Conservation (phyloP, 2,113 vertebrate species). For the Petrocephalus zakoni region DNA sequence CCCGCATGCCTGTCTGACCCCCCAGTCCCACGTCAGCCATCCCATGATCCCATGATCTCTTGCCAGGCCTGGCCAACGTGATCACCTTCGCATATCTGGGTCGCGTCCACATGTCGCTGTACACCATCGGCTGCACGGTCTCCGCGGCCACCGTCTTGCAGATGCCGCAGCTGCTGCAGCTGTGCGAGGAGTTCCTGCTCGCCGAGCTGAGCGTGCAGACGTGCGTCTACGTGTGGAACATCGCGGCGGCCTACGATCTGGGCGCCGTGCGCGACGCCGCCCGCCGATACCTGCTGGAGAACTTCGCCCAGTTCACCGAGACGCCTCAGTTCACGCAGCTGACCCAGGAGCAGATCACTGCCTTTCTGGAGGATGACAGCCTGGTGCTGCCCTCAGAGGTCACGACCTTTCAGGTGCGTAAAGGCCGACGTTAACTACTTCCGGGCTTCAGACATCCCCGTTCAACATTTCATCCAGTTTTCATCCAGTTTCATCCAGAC, state of each 20-base stretch:
- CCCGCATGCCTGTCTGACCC: background rate
- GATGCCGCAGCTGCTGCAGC: constrained; percentile 65
- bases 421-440: background rate
- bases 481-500: background rate
- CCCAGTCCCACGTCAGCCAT: background rate
- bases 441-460: background rate
- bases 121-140: constrained; percentile 74
- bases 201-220: constrained; percentile 68
- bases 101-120: constrained; percentile 73
- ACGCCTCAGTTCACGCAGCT: constrained; percentile 71
- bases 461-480: background rate
- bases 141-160: constrained; percentile 64
- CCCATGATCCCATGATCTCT: background rate
- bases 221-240: constrained; percentile 74
- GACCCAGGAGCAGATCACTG: constrained; percentile 66
- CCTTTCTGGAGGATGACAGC: constrained; percentile 70
- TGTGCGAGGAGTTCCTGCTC: constrained; percentile 73
- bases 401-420: constrained; percentile 66
- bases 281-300: constrained; percentile 64
- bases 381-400: constrained; percentile 67
- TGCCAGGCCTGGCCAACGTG: constrained; percentile 62
- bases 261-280: constrained; percentile 56
- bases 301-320: constrained; percentile 68
- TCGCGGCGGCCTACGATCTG: constrained; percentile 66
- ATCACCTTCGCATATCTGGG: constrained; percentile 74